phyloP scores from a whole-genome alignment of 2,113 vertebrate species.

The Paraplagusia blochii region DNA sequence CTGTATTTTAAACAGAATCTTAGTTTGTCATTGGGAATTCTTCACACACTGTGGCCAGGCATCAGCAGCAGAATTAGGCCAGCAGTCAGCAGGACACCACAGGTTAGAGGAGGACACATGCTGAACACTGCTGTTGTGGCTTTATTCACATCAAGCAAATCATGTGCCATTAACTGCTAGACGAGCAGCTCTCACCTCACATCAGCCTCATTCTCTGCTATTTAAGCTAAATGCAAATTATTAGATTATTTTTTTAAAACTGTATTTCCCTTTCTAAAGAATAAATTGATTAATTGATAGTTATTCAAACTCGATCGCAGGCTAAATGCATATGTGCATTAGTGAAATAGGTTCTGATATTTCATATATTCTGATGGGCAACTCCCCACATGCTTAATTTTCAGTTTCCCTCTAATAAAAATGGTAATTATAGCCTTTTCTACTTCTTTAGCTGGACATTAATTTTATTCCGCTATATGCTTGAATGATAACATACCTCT shows the following conservation, averaged over 20 bases:
- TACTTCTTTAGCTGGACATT: no score
- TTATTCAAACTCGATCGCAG: no score
- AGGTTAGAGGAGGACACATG: constrained; percentile 32
- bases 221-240: not conserved
- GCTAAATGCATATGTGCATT: no score
- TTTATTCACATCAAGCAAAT: constrained; percentile 37
- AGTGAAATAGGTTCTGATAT: no score
- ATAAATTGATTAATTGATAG: no score
- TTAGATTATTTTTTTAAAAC: not conserved
- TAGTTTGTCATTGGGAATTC: not conserved
- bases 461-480: no score
- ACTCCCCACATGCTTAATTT: no score
- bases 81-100: constrained; percentile 36
- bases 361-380: no score
- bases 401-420: no score
- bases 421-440: no score
- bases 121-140: constrained; percentile 44
- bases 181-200: constrained; percentile 36
- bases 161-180: constrained; percentile 32
- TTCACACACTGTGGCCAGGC: constrained; percentile 1
- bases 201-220: constrained; percentile 16
- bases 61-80: constrained; percentile 15
- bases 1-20: constrained; percentile 2
- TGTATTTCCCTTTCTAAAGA: not conserved
- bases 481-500: no score